These are phyloP conservation scores for Labia minor DNA, from an alignment of 2,888 invertebrate species.

Conservation along the genomic window DNA sequence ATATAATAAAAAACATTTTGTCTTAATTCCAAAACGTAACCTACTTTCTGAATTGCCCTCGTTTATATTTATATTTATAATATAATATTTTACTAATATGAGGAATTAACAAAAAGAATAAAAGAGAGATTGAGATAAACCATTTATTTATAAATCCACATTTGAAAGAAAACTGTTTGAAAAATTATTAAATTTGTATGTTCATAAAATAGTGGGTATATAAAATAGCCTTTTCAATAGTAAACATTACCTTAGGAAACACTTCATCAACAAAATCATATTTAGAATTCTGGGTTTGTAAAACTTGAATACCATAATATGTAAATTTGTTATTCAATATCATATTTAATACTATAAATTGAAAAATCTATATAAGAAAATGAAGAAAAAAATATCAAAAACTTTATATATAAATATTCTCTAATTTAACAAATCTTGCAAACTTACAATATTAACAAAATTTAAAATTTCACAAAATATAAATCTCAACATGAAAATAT, in stretches of 20 bases:
- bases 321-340: background rate
- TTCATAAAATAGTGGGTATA: too few species aligned
- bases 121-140: too few species aligned
- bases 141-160: too few species aligned
- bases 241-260: background rate
- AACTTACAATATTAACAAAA: constrained; percentile 3
- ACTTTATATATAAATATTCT: background rate
- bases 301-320: background rate
- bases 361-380: constrained; percentile 4
- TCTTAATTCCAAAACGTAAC: too few species aligned
- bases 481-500: background rate
- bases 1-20: too few species aligned
- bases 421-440: background rate
- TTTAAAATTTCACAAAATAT: background rate
- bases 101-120: too few species aligned
- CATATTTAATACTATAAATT: background rate
- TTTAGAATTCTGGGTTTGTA: background rate
- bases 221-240: too few species aligned
- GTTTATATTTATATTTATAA: too few species aligned
- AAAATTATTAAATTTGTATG: too few species aligned
- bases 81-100: too few species aligned
- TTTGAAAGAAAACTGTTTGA: too few species aligned
- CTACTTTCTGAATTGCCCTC: too few species aligned
- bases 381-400: background rate
- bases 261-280: constrained; percentile 1